These are phyloP conservation scores for Tamias sibiricus DNA, from an alignment of 2,113 vertebrate species.

Conservation along the genomic window DNA sequence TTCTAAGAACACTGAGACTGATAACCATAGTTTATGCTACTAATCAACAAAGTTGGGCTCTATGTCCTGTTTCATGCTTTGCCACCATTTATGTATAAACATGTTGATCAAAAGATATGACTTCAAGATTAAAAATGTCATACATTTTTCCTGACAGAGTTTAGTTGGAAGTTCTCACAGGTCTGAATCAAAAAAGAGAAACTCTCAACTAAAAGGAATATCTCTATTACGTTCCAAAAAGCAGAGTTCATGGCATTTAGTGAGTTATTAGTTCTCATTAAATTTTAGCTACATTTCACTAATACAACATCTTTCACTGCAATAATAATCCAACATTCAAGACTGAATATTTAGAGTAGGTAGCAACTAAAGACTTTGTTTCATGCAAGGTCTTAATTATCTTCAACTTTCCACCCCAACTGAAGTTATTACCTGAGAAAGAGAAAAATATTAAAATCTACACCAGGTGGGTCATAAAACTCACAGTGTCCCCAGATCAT, in stretches of 20 bases:
- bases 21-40: neutral
- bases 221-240: constrained; percentile 14
- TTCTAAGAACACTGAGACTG: neutral
- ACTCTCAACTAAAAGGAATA: neutral
- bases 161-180: constrained; percentile 46
- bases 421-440: neutral
- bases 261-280: neutral
- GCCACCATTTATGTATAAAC: neutral
- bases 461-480: neutral
- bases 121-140: neutral
- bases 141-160: neutral
- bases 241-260: neutral
- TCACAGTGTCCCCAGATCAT: neutral
- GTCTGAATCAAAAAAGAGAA: constrained; percentile 14
- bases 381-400: constrained; percentile 18
- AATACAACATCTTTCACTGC: neutral
- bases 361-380: constrained; percentile 2
- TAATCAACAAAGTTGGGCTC: neutral
- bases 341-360: neutral
- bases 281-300: neutral
- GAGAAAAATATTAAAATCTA: neutral
- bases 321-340: constrained; percentile 10
- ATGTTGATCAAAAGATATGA: neutral
- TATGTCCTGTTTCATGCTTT: constrained; percentile 11
- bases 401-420: neutral